Percentiles rank a stretch among this genome's conserved stretches.
Evolutionary conservation across 2,797 vertebrate genomes (phyloP).

Genomic region (Botia almorhae): DNA sequence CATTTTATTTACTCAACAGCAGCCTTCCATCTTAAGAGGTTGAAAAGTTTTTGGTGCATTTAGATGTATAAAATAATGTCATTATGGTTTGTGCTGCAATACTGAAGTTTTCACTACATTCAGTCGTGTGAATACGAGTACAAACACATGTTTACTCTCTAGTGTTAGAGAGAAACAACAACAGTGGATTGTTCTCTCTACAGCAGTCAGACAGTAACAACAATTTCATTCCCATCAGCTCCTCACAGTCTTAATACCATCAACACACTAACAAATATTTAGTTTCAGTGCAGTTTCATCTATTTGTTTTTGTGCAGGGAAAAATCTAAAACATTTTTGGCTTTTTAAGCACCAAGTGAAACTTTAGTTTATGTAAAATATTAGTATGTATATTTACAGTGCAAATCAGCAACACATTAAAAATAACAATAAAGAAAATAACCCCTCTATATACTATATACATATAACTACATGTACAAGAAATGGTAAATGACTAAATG

Average conservation of each 20-base stretch:
- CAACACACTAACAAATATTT: constrained; percentile 54
- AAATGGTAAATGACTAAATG: constrained; percentile 75
- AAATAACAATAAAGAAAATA: constrained; percentile 69
- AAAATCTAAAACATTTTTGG: constrained; percentile 50
- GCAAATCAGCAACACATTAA: constrained; percentile 75
- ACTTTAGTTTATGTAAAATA: constrained; percentile 66
- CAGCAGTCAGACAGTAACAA: constrained; percentile 21
- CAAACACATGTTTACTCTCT: constrained; percentile 5
- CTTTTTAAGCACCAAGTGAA: constrained; percentile 63
- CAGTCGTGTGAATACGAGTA: constrained; percentile 6
- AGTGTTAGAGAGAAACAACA: background rate
- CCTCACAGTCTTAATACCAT: constrained; percentile 27
- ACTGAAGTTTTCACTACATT: constrained; percentile 63
- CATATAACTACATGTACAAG: constrained; percentile 73
- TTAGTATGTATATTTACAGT: constrained; percentile 72
- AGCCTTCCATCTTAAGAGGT: constrained; percentile 67
- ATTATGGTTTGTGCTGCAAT: background rate
- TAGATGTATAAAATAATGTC: constrained; percentile 55
- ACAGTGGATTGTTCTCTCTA: background rate
- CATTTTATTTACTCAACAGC: constrained; percentile 47
- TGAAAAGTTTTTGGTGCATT: constrained; percentile 58
- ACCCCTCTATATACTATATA: constrained; percentile 78
- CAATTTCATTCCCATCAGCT: background rate
- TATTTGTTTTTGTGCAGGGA: constrained; percentile 50
- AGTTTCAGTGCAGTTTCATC: constrained; percentile 43